A percentile compares a stretch with the other conserved stretches of the same genome.
Conservation (phyloP, 2,113 vertebrate species). For the Ascaphus truei region DNA sequence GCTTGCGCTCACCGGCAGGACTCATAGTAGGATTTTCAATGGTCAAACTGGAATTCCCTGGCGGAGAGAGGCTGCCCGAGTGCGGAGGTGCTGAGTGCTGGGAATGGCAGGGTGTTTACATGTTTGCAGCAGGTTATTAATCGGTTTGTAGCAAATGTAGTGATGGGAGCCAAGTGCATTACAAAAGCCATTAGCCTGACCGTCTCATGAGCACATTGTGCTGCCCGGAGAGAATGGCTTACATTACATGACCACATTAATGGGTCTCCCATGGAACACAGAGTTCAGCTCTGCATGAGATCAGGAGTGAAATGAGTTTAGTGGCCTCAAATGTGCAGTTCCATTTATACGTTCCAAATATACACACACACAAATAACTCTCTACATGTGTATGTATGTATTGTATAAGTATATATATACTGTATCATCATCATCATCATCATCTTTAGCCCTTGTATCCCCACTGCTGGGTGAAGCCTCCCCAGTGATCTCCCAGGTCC, state of each 20-base stretch:
- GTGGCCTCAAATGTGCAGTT: conserved; percentile 9
- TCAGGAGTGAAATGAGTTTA: conserved; percentile 8
- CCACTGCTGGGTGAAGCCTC: too few species aligned
- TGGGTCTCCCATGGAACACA: neutral
- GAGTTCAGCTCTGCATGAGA: conserved; percentile 20
- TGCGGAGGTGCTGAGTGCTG: conserved; percentile 29
- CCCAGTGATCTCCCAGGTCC: too few species aligned
- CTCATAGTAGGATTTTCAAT: neutral
- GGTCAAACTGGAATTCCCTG: neutral
- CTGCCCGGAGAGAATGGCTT: conserved; percentile 16
- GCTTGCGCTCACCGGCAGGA: neutral
- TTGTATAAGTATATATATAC: neutral
- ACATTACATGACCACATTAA: conserved; percentile 28
- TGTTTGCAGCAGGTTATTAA: conserved; percentile 20
- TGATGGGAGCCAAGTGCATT: conserved; percentile 28
- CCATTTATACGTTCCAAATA: neutral
- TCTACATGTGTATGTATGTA: neutral
- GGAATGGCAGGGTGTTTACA: conserved; percentile 34
- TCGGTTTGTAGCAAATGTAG: conserved; percentile 22
- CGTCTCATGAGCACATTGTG: conserved; percentile 20
- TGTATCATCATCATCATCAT: too few species aligned
- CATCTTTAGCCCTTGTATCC: too few species aligned
- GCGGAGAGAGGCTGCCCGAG: neutral
- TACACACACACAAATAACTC: neutral
- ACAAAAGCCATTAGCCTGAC: conserved; percentile 36